Percentiles rank a stretch among this genome's conserved stretches.
Evolutionary conservation across 1,140 invertebrate species (phyloP).

Genomic region (Spodoptera litura): DNA sequence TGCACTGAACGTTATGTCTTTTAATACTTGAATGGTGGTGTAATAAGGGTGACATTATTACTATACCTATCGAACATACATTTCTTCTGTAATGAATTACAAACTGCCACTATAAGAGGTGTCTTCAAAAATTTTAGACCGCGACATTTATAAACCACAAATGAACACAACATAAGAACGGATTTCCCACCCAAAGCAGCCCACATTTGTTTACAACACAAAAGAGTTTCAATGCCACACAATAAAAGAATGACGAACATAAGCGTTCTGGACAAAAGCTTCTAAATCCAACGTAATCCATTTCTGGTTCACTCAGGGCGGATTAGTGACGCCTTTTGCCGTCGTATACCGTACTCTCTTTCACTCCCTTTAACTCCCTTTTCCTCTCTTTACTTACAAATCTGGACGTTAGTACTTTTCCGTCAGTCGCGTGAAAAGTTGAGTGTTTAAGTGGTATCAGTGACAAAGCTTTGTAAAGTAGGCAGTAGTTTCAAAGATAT

Average conservation of each 20-base stretch:
- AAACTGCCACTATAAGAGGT: too few relatives aligned
- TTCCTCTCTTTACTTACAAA: not conserved
- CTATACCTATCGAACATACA: too few relatives aligned
- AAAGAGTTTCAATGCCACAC: conserved; percentile 6
- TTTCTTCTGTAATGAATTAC: too few relatives aligned
- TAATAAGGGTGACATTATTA: too few relatives aligned
- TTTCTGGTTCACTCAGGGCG: conserved; percentile 18
- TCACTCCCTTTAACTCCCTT: not conserved
- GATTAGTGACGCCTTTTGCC: conserved; percentile 36
- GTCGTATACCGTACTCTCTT: not conserved
- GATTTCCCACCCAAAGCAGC: not conserved
- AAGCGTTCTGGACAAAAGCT: conserved; percentile 7
- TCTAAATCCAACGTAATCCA: conserved; percentile 24
- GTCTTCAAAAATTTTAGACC: too few relatives aligned
- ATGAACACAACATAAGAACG: too few relatives aligned
- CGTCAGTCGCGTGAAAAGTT: conserved; percentile 14
- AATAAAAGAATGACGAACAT: conserved; percentile 13
- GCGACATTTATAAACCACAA: too few relatives aligned
- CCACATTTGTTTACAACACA: conserved; percentile 6
- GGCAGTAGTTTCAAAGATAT: conserved; percentile 3
- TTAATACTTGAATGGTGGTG: too few relatives aligned
- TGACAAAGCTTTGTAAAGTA: conserved; percentile 28
- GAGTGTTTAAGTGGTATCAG: conserved; percentile 33
- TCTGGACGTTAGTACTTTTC: conserved; percentile 7
- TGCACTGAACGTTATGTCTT: too few relatives aligned